Evolutionary conservation across 2,797 vertebrate species (phyloP), one percentile per base, ranked within the genome.

Genomic region (Sarcoramphus papa): DNA sequence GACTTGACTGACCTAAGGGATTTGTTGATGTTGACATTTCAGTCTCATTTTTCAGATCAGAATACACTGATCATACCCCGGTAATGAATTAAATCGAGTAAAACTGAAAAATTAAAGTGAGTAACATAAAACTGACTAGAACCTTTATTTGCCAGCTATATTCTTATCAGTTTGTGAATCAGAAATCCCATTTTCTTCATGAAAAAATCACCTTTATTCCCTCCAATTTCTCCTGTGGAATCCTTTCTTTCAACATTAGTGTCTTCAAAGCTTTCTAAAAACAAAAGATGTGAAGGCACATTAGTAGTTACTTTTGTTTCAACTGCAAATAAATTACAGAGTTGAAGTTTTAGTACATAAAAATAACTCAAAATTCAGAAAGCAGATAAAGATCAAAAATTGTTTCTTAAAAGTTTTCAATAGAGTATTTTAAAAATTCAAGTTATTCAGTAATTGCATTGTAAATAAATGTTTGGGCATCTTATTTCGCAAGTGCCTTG

Each of bases 21-120:
- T 90, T 92, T 93, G 68, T 81, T 85, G 68, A 83, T 94, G 81
- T 33, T 95, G 93, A 88, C 72, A 95, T 96, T 95, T 92, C 65
- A 62, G 60, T 85, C 43, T 85, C 37, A 47, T 80, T 92, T 94
- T 86, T 84, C 89, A 92, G 23, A 53, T 68, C 68, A 91, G 65
- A 93, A 94, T 48, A 73, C 18, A 90, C 37, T 37, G 37, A 37
- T 37, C 37, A 37, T 37, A 54, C 10, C 4, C 14, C 41, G 81
- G 56, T 75, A 88, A 92, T 69, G 16, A 94, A 85, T 54, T 80
- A 73, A 68, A 93, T 41, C 54, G 12, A 63, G 31, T 53, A 57
- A 88, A 80, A 92, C 35, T 70, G 88, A 92, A 90, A 95, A 90
- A 85, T 67, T 51, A 40, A 97, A 80, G 45, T 56, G 62, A 95